Evolutionary conservation across 23 tunicate species (phyloP).

Genomic region (Trididemnum nubilum): DNA sequence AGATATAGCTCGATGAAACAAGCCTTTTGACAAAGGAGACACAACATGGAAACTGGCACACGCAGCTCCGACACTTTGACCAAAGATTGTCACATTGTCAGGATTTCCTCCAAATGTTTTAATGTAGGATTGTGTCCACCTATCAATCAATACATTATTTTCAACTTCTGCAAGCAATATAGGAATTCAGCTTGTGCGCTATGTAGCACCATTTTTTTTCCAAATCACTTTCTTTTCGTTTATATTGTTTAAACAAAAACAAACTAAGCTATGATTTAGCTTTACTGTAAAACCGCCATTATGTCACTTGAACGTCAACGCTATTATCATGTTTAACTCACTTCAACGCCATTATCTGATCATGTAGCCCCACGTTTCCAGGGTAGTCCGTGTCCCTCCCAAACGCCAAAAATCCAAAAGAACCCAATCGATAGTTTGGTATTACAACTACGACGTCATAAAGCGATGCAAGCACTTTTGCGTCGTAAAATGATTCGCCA

Average conservation of each 20-base stretch:
- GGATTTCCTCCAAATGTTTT: constrained; percentile 31
- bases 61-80: constrained; percentile 33
- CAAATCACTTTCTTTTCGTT: too few species aligned
- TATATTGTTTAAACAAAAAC: neutral
- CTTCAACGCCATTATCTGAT: constrained; percentile 70
- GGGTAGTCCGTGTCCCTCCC: constrained; percentile 58
- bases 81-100: constrained; percentile 30
- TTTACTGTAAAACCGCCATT: too few species aligned
- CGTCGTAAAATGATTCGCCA: constrained; percentile 33
- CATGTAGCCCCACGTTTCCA: constrained; percentile 73
- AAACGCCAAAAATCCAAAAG: constrained; percentile 58
- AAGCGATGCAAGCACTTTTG: constrained; percentile 31
- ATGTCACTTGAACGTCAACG: too few species aligned
- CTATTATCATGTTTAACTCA: too few species aligned
- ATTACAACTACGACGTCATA: constrained; percentile 74
- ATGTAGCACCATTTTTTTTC: too few species aligned
- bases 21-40: constrained; percentile 23
- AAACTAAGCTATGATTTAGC: neutral
- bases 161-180: neutral
- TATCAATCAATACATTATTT: neutral
- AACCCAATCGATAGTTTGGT: constrained; percentile 61
- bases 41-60: neutral
- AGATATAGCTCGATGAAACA: constrained; percentile 25
- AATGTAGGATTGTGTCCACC: constrained; percentile 26
- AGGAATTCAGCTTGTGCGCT: too few species aligned